Evolutionary conservation across 2,113 vertebrate genomes (phyloP).

Genomic region (Eidolon helvum): DNA sequence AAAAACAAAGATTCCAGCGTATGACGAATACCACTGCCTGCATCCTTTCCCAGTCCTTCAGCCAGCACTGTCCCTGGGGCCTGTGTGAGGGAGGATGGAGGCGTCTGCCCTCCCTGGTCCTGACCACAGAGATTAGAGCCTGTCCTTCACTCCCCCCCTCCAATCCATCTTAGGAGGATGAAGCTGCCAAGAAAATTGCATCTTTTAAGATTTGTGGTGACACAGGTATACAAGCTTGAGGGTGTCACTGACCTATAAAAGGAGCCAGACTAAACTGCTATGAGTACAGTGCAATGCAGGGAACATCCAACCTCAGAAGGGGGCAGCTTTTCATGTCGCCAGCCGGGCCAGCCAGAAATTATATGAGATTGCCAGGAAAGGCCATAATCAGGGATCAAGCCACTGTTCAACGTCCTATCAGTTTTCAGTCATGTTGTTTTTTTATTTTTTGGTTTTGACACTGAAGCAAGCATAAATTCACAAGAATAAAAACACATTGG

Average conservation of each 20-base stretch:
- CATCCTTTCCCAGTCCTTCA: not conserved
- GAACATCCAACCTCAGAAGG: not conserved
- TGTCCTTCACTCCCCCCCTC: slow-evolving; percentile 43
- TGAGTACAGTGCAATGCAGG: not conserved
- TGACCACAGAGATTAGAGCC: not conserved
- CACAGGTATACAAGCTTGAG: not conserved
- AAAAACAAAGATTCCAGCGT: not conserved
- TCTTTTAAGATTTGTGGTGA: slow-evolving; percentile 69
- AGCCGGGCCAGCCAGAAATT: slow-evolving; percentile 39
- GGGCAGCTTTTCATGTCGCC: slow-evolving; percentile 38
- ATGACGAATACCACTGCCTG: too few relatives aligned
- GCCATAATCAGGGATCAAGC: slow-evolving; percentile 39
- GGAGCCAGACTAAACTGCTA: not conserved
- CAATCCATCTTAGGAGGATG: slow-evolving; percentile 37
- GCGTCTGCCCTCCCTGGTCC: not conserved
- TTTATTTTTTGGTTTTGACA: not conserved
- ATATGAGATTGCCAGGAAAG: slow-evolving; percentile 20
- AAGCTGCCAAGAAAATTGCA: slow-evolving; percentile 58
- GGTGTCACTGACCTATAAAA: slow-evolving; percentile 57
- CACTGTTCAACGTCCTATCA: slow-evolving; percentile 39
- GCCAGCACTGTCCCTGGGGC: not conserved
- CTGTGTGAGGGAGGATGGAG: not conserved
- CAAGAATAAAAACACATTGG: slow-evolving; percentile 48
- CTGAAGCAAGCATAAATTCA: slow-evolving; percentile 58
- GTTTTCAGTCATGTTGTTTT: not conserved